Conservation (phyloP, 2,113 vertebrate species). For the Smithornis capensis region DNA sequence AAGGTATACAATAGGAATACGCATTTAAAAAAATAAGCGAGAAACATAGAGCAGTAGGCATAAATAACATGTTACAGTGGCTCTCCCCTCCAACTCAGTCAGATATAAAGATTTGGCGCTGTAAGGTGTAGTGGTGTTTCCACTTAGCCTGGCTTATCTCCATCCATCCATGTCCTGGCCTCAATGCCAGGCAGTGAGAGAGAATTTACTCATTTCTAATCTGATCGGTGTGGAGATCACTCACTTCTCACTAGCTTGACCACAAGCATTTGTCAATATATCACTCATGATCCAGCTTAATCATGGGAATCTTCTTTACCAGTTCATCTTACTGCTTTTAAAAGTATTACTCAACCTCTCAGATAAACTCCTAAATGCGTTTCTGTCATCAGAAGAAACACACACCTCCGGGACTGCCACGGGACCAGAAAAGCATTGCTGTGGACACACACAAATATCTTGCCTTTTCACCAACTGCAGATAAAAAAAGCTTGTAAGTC, state of each 20-base stretch:
- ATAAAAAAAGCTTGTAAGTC: background rate
- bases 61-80: background rate
- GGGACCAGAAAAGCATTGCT: background rate
- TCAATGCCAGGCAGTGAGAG: background rate
- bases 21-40: background rate
- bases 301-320: background rate
- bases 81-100: background rate
- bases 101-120: background rate
- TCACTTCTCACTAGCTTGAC: background rate
- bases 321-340: background rate
- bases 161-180: background rate
- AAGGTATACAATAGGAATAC: background rate
- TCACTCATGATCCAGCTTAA: background rate
- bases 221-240: background rate
- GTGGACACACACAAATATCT: background rate
- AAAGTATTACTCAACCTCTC: background rate
- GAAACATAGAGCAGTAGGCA: background rate
- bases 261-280: background rate
- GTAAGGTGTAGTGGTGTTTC: background rate
- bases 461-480: background rate
- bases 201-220: background rate
- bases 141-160: background rate
- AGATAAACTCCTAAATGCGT: background rate
- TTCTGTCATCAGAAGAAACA: background rate
- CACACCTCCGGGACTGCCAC: background rate